A percentile compares a stretch with the other conserved stretches of the same genome.
These are phyloP conservation scores for Sarcophaga carnaria DNA, from an alignment of 2,888 invertebrate genomes.

Conservation along the genomic window DNA sequence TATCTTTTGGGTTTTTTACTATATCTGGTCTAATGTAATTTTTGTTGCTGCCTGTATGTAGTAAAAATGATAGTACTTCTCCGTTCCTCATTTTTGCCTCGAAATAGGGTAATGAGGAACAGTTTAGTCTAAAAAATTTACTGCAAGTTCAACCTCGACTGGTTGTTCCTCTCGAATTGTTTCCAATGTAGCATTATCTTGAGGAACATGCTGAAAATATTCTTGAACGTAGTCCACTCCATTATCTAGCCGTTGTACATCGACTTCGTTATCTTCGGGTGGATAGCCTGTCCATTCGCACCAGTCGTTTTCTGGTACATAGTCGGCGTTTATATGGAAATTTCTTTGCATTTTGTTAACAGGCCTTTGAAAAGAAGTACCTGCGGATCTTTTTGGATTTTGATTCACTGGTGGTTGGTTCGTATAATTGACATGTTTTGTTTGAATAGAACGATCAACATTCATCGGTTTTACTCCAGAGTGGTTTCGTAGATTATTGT, in stretches of 20 bases:
- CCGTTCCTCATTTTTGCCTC: conserved; percentile 4
- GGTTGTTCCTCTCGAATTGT: too few species aligned
- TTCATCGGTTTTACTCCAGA: too few species aligned
- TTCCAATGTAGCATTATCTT: background rate
- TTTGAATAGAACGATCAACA: background rate
- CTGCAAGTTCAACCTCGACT: background rate
- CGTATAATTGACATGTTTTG: too few species aligned
- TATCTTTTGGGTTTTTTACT: background rate
- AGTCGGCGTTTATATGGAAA: conserved; percentile 2
- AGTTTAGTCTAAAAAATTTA: background rate
- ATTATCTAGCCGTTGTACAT: background rate
- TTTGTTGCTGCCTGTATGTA: conserved; percentile 8
- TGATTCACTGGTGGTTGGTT: too few species aligned
- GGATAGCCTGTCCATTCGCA: background rate
- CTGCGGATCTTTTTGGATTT: background rate
- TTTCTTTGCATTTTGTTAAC: background rate
- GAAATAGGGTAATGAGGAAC: background rate
- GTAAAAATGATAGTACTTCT: background rate
- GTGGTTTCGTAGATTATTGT: too few species aligned
- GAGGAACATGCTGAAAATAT: background rate
- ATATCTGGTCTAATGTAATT: conserved; percentile 10
- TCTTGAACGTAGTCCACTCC: background rate
- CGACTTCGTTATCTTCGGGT: background rate
- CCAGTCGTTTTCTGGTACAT: background rate
- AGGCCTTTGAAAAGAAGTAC: background rate